Evolutionary conservation across 2,113 vertebrate species (phyloP).

Genomic region (Struthidea cinerea): DNA sequence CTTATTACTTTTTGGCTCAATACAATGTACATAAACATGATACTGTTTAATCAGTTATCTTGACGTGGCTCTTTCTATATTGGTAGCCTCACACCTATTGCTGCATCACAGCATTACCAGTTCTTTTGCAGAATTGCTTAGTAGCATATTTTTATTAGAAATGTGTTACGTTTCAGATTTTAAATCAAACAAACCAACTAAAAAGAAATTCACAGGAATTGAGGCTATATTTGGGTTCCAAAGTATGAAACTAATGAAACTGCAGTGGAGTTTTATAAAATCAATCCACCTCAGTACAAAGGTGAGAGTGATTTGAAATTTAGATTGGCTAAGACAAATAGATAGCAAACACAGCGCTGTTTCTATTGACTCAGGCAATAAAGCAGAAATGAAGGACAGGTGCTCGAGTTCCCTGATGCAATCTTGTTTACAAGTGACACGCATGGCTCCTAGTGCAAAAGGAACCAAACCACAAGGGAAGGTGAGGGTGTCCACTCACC

Average conservation of each 20-base stretch:
- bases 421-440: neutral
- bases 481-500: neutral
- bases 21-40: neutral
- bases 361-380: neutral
- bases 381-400: neutral
- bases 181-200: neutral
- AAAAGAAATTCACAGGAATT: neutral
- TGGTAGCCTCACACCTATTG: neutral
- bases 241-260: neutral
- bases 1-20: neutral
- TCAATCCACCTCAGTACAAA: neutral
- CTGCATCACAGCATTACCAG: neutral
- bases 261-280: neutral
- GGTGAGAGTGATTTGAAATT: neutral
- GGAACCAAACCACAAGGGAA: neutral
- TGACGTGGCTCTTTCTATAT: neutral
- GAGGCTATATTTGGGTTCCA: neutral
- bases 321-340: neutral
- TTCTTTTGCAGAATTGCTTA: neutral
- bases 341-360: rapidly evolving
- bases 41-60: neutral
- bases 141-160: neutral
- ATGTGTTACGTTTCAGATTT: neutral
- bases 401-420: neutral
- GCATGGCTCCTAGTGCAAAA: neutral